Percentiles rank a stretch among this genome's conserved stretches.
phyloP scores from a whole-genome alignment of 2,113 vertebrate genomes.

The Camelus bactrianus region DNA sequence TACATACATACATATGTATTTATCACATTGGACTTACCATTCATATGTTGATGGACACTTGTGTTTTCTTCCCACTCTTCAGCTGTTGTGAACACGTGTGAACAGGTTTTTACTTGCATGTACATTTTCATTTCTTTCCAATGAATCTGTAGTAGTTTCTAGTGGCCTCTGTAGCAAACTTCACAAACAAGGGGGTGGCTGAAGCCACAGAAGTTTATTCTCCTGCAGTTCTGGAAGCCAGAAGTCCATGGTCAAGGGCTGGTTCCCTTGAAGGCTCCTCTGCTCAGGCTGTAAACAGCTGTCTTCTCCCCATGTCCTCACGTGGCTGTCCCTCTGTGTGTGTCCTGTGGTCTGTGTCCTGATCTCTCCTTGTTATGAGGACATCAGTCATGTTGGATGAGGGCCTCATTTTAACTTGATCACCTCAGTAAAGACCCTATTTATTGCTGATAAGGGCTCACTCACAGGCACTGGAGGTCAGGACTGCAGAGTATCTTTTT shows the following conservation, averaged over 20 bases:
- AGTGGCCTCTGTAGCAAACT: neutral
- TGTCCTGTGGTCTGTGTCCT: neutral
- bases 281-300: neutral
- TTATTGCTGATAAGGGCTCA: neutral
- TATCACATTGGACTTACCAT: too few relatives aligned
- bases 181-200: neutral
- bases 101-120: neutral
- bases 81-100: neutral
- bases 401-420: rapidly evolving
- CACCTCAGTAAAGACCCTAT: too few relatives aligned
- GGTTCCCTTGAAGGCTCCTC: neutral
- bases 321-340: neutral
- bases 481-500: too few relatives aligned
- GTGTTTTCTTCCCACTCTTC: rapidly evolving
- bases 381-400: neutral
- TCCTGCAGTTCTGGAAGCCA: neutral
- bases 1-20: too few relatives aligned
- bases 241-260: neutral
- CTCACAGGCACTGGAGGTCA: rapidly evolving
- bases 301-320: too few relatives aligned
- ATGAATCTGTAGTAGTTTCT: neutral
- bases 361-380: too few relatives aligned
- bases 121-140: too few relatives aligned
- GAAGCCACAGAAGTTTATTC: neutral
- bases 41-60: neutral